Percentiles rank a stretch among this genome's conserved stretches.
Conservation (phyloP, 2,888 invertebrate genomes). For the Lasius platythorax region DNA sequence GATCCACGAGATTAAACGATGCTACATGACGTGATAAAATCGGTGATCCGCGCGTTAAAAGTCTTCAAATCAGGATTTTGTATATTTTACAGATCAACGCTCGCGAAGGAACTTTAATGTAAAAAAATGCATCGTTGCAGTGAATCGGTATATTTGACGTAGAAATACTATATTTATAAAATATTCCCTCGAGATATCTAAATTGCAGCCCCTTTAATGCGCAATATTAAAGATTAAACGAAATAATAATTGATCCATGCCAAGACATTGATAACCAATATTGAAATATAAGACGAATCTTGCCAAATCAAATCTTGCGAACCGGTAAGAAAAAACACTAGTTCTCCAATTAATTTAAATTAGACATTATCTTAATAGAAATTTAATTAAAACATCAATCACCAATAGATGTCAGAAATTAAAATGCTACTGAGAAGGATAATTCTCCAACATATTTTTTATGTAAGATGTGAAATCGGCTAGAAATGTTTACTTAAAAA, state of each 20-base stretch:
- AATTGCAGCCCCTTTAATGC: neutral
- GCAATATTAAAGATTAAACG: slow-evolving; percentile 18
- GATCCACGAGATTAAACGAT: neutral
- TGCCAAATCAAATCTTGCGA: neutral
- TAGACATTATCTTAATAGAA: neutral
- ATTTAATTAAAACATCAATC: neutral
- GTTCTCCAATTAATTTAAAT: neutral
- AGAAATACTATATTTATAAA: neutral
- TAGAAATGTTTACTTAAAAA: neutral
- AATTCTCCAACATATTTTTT: neutral
- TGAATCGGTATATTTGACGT: neutral
- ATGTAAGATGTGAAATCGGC: neutral
- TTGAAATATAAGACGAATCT: neutral
- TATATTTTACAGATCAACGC: neutral
- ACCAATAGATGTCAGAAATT: neutral
- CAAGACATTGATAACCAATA: slow-evolving; percentile 10
- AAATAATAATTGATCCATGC: slow-evolving; percentile 11
- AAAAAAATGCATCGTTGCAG: neutral
- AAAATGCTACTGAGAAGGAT: neutral
- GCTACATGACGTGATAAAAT: neutral
- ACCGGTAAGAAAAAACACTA: neutral
- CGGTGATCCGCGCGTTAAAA: neutral
- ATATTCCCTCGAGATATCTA: neutral
- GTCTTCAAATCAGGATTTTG: neutral
- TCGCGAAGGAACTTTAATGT: neutral